A percentile compares a stretch with the other conserved stretches of the same genome.
Conservation (phyloP, 2,888 invertebrate genomes). For the Linyphia triangularis region DNA sequence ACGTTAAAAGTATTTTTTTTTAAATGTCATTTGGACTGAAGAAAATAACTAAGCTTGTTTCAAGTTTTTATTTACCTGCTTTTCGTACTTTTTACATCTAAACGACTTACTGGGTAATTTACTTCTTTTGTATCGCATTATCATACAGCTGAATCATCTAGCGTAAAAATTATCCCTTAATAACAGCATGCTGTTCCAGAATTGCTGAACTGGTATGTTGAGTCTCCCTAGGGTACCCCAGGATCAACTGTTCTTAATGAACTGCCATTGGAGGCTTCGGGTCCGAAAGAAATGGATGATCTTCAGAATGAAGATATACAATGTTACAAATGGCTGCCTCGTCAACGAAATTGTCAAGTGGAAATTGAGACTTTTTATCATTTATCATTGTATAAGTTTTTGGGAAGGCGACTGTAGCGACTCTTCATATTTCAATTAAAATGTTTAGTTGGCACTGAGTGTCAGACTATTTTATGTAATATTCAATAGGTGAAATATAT, state of each 20-base stretch:
- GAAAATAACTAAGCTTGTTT: too few relatives aligned
- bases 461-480: too few relatives aligned
- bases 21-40: too few relatives aligned
- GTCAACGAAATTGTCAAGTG: neutral
- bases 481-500: too few relatives aligned
- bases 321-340: neutral
- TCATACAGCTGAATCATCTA: neutral
- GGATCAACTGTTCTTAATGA: conserved; percentile 46
- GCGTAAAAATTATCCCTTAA: neutral
- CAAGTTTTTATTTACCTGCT: too few relatives aligned
- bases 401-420: too few relatives aligned
- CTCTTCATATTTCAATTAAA: too few relatives aligned
- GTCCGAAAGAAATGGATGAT: conserved; percentile 10
- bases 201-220: neutral
- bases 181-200: neutral
- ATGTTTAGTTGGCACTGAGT: too few relatives aligned
- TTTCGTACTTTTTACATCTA: neutral
- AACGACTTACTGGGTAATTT: neutral
- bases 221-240: neutral
- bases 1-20: too few relatives aligned
- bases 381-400: too few relatives aligned
- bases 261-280: neutral
- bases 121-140: neutral
- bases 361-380: neutral
- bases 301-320: neutral